Evolutionary conservation across 2,797 vertebrate species (phyloP), one percentile per base, ranked within the genome.

Genomic region (Spea hammondii): DNA sequence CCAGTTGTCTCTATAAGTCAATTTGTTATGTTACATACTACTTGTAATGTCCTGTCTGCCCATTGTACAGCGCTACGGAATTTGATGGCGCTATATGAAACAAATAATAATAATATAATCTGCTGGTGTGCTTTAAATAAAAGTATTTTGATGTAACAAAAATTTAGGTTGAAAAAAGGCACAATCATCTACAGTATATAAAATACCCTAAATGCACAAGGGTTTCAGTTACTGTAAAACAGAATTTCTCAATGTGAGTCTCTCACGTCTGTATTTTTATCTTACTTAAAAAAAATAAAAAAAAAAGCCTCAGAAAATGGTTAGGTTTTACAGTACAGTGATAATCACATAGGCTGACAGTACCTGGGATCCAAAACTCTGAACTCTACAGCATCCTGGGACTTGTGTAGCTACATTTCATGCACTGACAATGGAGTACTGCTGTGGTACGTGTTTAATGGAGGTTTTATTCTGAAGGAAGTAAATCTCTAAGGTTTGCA

Each of bases 381-480:
- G 13, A 69, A 69, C n/a, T 17, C 48, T 69, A 8, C 49, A 44
- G 48, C 6, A 12, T 17, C 67, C 12, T 51, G 67, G n/a, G 67
- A 68, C 45, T 49, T 47, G 12, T n/a, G 48, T 14, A n/a, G 49
- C 48, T 51, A 46, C 11, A 51, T 69, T 13, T 51, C n/a, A 4
- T 13, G 67, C 48, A 69, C 48, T 69, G 49, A 69, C 67, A 69
- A 69, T 14, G 67, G 12, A 69, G n/a, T 8, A n/a, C 67, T n/a
- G 5, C 67, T 69, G 67, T 53, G 49, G 67, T 32, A 69, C 49
- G 14, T 69, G 67, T 69, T n/a, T 69, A 69, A 69, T 69, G n/a
- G 67, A 69, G 49, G 45, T 17, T 51, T 51, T 69, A 53, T 49
- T 48, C 8, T 32, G 1, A 69, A n/a, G 67, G 12, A 69, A 51